Evolutionary conservation across 2,888 invertebrate species (phyloP).

Genomic region (Drosophila monieri): DNA sequence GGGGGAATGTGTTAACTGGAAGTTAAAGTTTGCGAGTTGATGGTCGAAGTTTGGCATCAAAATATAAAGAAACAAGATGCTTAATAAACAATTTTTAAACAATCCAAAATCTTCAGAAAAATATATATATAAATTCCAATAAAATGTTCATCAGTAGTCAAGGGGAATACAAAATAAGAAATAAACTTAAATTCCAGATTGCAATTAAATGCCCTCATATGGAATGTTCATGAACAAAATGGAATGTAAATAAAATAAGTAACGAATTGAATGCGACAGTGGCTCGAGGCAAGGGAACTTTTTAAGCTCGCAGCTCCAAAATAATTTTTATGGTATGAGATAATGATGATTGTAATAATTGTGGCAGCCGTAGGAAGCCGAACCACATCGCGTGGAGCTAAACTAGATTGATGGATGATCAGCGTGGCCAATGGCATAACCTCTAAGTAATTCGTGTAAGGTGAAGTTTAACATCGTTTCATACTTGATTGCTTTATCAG

Average conservation of each 20-base stretch:
- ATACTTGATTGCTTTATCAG: slow-evolving; percentile 31
- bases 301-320: slow-evolving; percentile 9
- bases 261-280: slow-evolving; percentile 25
- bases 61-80: too few species aligned
- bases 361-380: slow-evolving; percentile 15
- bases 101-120: too few species aligned
- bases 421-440: slow-evolving; percentile 22
- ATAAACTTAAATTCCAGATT: slow-evolving; percentile 5
- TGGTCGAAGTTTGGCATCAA: too few species aligned
- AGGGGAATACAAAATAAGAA: slow-evolving; percentile 9
- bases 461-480: slow-evolving; percentile 14
- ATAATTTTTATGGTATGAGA: slow-evolving; percentile 19
- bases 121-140: not conserved
- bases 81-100: too few species aligned
- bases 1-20: slow-evolving; percentile 9
- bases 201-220: not conserved
- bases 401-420: slow-evolving; percentile 32
- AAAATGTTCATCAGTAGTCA: not conserved
- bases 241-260: slow-evolving; percentile 18
- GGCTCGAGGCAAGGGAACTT: slow-evolving; percentile 4
- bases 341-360: slow-evolving; percentile 18
- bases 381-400: slow-evolving; percentile 24
- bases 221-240: slow-evolving; percentile 24
- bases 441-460: slow-evolving; percentile 17
- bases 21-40: not conserved